Conservation (phyloP, 2,797 vertebrate genomes). For the Monodelphis domestica region DNA sequence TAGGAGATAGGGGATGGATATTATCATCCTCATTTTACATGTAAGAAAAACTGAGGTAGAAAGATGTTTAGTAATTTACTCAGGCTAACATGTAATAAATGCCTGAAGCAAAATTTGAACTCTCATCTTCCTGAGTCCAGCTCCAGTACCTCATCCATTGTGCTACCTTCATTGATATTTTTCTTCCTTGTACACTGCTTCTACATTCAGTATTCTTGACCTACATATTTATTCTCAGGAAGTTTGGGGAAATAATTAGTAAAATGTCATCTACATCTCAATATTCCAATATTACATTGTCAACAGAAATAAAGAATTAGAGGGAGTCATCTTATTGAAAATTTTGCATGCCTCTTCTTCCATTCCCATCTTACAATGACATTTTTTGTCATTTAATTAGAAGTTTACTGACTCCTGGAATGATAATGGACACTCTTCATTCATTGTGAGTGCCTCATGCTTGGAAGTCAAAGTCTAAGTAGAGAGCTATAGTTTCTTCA, state of each 20-base stretch:
- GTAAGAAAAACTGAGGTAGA: not conserved
- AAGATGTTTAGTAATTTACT: not conserved
- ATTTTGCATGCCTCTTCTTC: not conserved
- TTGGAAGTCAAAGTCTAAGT: not conserved
- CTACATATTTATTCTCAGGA: not conserved
- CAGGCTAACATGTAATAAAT: not conserved
- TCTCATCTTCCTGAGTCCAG: not conserved
- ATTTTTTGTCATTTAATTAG: not conserved
- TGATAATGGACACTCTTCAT: conserved; percentile 18
- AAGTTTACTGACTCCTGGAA: not conserved
- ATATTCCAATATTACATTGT: not conserved
- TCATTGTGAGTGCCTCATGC: not conserved
- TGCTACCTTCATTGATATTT: not conserved
- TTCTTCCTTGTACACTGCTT: not conserved
- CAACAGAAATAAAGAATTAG: not conserved
- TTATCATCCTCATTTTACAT: not conserved
- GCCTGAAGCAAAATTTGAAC: not conserved
- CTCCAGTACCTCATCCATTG: not conserved
- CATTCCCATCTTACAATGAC: not conserved
- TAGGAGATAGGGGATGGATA: not conserved
- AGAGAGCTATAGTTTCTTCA: not conserved
- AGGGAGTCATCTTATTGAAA: not conserved
- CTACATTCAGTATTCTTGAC: not conserved
- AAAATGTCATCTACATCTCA: not conserved
- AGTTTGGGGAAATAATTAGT: not conserved